Evolutionary conservation across 2,797 vertebrate species (phyloP).

Genomic region (Gadopsis marmoratus): DNA sequence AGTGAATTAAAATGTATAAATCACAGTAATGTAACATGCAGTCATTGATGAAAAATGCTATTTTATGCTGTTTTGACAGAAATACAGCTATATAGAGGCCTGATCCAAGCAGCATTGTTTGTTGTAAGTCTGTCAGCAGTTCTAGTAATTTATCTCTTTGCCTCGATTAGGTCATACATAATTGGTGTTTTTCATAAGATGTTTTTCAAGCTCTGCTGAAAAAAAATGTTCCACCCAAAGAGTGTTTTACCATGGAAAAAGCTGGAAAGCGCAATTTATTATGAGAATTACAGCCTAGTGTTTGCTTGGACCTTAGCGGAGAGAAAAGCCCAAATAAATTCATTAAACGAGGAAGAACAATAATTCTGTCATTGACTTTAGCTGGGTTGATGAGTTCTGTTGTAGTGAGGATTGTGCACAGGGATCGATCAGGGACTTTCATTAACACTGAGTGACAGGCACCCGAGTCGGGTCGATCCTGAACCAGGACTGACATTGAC

Average conservation of each 20-base stretch:
- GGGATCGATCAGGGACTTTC: constrained; percentile 69
- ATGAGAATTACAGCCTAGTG: background rate
- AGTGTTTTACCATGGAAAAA: constrained; percentile 19
- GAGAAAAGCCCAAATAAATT: constrained; percentile 49
- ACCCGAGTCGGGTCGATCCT: constrained; percentile 70
- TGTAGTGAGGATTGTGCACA: constrained; percentile 44
- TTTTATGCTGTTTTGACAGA: constrained; percentile 10
- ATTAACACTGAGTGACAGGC: constrained; percentile 72
- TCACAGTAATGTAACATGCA: constrained; percentile 4
- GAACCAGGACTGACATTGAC: constrained; percentile 80
- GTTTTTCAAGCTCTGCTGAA: constrained; percentile 18
- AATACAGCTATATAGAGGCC: background rate
- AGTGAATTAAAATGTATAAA: constrained; percentile 4
- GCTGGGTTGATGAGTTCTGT: constrained; percentile 58
- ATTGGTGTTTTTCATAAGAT: constrained; percentile 31
- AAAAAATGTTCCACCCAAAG: constrained; percentile 2
- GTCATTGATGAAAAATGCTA: constrained; percentile 21
- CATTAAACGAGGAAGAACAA: constrained; percentile 53
- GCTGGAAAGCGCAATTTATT: constrained; percentile 17
- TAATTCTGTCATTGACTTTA: constrained; percentile 40
- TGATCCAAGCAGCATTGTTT: constrained; percentile 1
- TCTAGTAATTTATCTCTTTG: constrained; percentile 10
- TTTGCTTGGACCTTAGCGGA: background rate
- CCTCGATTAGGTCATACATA: constrained; percentile 35
- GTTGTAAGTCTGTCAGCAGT: constrained; percentile 9